Percentiles rank a stretch among this genome's conserved stretches.
phyloP scores from a whole-genome alignment of 2,113 vertebrate species.

The Sitta europaea region DNA sequence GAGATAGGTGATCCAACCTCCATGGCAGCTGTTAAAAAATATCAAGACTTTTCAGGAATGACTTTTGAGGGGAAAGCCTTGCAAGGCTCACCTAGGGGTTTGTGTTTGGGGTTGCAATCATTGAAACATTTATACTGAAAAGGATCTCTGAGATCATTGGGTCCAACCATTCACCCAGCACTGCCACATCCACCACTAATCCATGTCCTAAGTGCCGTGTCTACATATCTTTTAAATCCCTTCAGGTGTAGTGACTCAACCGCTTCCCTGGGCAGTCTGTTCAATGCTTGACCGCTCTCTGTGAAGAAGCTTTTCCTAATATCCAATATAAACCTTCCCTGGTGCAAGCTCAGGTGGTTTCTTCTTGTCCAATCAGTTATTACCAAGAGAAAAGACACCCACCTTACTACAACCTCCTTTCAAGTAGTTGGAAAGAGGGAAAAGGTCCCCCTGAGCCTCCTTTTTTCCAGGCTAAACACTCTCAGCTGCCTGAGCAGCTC shows the following conservation, averaged over 20 bases:
- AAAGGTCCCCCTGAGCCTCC: rapidly evolving
- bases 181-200: background rate
- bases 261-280: background rate
- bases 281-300: background rate
- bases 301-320: background rate
- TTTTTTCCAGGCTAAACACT: background rate
- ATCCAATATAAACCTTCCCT: background rate
- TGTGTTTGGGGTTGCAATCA: background rate
- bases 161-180: background rate
- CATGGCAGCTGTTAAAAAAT: background rate
- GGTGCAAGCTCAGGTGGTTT: background rate
- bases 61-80: background rate
- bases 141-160: background rate
- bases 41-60: background rate
- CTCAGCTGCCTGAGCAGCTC: background rate
- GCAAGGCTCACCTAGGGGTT: background rate
- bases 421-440: background rate
- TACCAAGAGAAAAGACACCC: background rate
- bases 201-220: background rate
- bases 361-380: background rate
- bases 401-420: background rate
- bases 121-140: background rate
- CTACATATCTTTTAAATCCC: background rate
- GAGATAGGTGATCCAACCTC: background rate
- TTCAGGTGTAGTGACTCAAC: background rate